Evolutionary conservation across 2,797 vertebrate genomes (phyloP).

Genomic region (Xenentodon cancila): DNA sequence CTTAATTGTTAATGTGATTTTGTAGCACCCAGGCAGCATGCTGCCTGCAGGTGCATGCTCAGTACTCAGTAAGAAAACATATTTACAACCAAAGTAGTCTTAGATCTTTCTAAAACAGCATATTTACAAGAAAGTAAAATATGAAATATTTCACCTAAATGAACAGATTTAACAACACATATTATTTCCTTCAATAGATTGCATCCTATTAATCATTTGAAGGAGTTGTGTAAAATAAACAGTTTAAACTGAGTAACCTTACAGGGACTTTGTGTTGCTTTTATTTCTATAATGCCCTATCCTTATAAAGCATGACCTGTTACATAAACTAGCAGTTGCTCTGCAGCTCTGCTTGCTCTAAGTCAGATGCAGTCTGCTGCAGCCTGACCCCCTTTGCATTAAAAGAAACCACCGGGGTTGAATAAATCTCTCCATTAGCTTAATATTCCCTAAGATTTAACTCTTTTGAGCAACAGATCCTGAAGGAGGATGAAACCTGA

Average conservation of each 20-base stretch:
- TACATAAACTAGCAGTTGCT: conserved; percentile 58
- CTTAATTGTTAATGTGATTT: too few relatives aligned
- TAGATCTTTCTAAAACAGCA: too few relatives aligned
- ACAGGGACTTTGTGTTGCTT: conserved; percentile 40
- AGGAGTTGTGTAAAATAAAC: too few relatives aligned
- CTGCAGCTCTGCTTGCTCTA: conserved; percentile 20
- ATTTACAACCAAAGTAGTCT: too few relatives aligned
- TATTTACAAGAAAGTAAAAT: too few relatives aligned
- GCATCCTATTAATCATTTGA: too few relatives aligned
- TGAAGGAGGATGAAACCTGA: conserved; percentile 73
- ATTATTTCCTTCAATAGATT: too few relatives aligned
- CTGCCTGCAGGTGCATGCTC: too few relatives aligned
- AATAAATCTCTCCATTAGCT: conserved; percentile 49
- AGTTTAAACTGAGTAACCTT: neutral
- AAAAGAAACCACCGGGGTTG: conserved; percentile 33
- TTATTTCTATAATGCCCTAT: conserved; percentile 22
- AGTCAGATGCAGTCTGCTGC: conserved; percentile 34
- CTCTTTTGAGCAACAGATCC: conserved; percentile 42
- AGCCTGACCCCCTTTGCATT: conserved; percentile 47
- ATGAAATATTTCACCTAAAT: too few relatives aligned
- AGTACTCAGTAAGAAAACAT: too few relatives aligned
- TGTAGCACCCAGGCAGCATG: too few relatives aligned
- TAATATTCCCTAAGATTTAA: conserved; percentile 44
- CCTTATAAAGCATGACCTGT: conserved; percentile 69
- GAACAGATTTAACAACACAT: too few relatives aligned